Base-by-base conservation (phyloP, 2,797 vertebrate genomes). In the Leucoraja ocellata region DNA sequence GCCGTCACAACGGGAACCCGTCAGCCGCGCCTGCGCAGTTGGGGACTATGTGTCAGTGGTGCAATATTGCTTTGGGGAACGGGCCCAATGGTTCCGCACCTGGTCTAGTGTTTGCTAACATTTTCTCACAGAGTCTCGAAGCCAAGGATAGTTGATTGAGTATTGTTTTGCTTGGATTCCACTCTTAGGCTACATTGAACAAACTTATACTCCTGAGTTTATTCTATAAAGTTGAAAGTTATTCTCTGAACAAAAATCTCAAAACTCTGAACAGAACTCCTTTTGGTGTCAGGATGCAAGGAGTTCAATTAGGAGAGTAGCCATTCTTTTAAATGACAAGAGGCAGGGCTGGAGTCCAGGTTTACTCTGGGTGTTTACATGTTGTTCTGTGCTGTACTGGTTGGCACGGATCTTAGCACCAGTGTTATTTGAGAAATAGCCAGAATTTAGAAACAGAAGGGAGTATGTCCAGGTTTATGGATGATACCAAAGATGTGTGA, bases 401-500 rank as follows among this genome's bases (percentile, higher is more conserved):
- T 36, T n/a, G 10, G 25, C 54, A 63, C n/a, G 58, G 13, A 63
- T 86, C 61, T 61, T 7, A 65, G n/a, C 13, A 65, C 61, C 23
- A 63, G 14, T 16, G n/a, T 32, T 65, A 65, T 88, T 88, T 88
- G 61, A n/a, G 61, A 65, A 88, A 32, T 88, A 4, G 21, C 16
- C n/a, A 8, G 84, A 16, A 65, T 88, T 88, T 88, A 7, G 14
- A 4, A 88, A 65, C 18, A 88, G n/a, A 88, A 6, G 5, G n/a
- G 58, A 32, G 0, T 88, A 32, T 32, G 83, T 65, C 83, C 83
- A 88, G 65, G 83, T 63, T 86, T 63, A 86, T 86, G 14, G 13
- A 86, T 86, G 83, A 86, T 86, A 86, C 10, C 13, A 86, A 32
- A 21, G 28, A 86, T 88, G 16, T 86, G 83, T 88, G 83, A n/a